Conservation (phyloP, 2,888 invertebrate genomes). For the Cyclophora albipunctata region DNA sequence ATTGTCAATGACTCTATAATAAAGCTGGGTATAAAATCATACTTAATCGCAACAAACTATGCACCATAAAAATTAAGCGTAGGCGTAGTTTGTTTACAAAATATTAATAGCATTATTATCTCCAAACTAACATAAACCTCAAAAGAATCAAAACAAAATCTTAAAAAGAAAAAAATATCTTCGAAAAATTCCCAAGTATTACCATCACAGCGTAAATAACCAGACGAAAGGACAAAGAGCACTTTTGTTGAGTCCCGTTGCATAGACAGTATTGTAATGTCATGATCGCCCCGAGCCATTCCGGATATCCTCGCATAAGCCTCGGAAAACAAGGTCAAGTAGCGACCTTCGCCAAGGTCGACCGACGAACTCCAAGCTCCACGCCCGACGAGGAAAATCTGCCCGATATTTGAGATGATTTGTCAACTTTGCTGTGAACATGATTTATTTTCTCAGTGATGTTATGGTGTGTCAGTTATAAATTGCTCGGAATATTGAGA, state of each 20-base stretch:
- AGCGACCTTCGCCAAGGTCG: conserved; percentile 23
- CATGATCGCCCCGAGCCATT: conserved; percentile 22
- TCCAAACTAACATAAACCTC: no score
- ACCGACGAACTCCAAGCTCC: conserved; percentile 16
- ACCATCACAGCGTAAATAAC: conserved; percentile 7
- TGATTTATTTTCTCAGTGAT: no score
- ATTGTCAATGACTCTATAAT: no score
- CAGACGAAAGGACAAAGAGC: conserved; percentile 11
- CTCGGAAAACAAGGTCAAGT: conserved; percentile 19
- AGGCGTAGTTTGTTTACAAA: no score
- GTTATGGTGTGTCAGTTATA: no score
- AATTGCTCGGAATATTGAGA: no score
- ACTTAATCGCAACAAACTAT: no score
- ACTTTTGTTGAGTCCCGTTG: conserved; percentile 21
- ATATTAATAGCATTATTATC: no score
- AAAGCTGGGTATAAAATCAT: no score
- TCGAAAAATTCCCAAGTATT: neutral
- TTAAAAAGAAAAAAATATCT: no score
- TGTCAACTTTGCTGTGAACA: conserved; percentile 11
- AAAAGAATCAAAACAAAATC: no score
- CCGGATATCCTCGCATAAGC: conserved; percentile 16
- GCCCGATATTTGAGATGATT: conserved; percentile 16
- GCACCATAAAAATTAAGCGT: no score
- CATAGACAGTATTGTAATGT: conserved; percentile 37
- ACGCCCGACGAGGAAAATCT: conserved; percentile 16